phyloP scores from a whole-genome alignment of 2,797 vertebrate species.

The Avahi laniger region DNA sequence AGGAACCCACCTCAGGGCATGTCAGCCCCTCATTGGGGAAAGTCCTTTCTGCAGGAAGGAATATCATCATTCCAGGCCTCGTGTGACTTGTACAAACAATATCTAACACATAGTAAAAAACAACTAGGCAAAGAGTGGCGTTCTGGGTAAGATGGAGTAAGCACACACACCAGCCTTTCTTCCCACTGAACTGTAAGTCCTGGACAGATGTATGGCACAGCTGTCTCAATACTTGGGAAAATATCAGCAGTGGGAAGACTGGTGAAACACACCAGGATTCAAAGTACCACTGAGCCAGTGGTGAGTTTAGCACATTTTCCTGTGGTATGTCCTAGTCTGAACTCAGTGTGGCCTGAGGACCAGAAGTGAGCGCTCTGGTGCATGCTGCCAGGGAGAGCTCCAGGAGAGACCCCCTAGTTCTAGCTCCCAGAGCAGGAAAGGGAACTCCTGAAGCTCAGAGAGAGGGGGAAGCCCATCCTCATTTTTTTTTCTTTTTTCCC shows the following conservation, averaged over 20 bases:
- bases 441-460: background rate
- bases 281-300: background rate
- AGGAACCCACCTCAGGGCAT: too few relatives aligned
- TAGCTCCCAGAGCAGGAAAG: background rate
- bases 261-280: background rate
- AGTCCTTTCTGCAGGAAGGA: background rate
- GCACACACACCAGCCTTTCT: background rate
- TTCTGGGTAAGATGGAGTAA: background rate
- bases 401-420: background rate
- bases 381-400: background rate
- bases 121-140: background rate
- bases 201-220: background rate
- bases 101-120: background rate
- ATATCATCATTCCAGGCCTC: background rate
- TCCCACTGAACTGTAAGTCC: background rate
- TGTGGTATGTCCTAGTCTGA: background rate
- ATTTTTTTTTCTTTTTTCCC: background rate
- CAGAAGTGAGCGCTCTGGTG: background rate
- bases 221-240: background rate
- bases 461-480: background rate
- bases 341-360: too few relatives aligned
- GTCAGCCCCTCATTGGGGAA: too few relatives aligned
- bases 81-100: background rate
- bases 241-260: background rate
- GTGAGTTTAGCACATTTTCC: background rate